These are phyloP conservation scores for Parazoanthus darwini DNA, from an alignment of 92 coral and sea anemone species.

Conservation along the genomic window DNA sequence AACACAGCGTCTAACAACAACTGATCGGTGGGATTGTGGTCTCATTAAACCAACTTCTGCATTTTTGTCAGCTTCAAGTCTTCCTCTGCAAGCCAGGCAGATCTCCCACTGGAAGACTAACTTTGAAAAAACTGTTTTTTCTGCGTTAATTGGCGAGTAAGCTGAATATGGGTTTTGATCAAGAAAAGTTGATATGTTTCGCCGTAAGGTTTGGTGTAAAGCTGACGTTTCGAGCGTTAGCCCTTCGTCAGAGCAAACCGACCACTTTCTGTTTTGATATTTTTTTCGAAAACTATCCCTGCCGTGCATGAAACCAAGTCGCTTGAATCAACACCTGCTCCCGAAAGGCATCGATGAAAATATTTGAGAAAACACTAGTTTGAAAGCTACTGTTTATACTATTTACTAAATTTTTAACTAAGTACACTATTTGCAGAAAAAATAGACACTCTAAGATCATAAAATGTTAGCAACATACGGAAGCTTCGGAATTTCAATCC, in stretches of 20 bases:
- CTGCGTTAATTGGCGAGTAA: too few relatives aligned
- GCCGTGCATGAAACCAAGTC: neutral
- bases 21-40: too few relatives aligned
- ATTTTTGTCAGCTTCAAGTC: neutral
- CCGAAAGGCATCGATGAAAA: neutral
- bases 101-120: neutral
- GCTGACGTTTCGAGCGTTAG: too few relatives aligned
- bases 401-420: neutral
- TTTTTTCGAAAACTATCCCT: neutral
- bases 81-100: conserved; percentile 13
- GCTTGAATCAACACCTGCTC: neutral
- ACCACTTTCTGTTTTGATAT: neutral
- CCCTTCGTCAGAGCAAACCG: too few relatives aligned
- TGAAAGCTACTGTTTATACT: neutral
- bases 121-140: too few relatives aligned
- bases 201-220: too few relatives aligned
- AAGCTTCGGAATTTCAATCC: neutral
- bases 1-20: too few relatives aligned
- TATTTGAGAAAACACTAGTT: neutral
- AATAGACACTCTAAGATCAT: neutral
- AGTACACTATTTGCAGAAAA: conserved; percentile 2
- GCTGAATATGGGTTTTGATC: too few relatives aligned
- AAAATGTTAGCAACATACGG: neutral
- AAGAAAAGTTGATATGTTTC: too few relatives aligned
- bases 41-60: too few relatives aligned